phyloP scores from a whole-genome alignment of 2,888 invertebrate species.

The Lasius platythorax region DNA sequence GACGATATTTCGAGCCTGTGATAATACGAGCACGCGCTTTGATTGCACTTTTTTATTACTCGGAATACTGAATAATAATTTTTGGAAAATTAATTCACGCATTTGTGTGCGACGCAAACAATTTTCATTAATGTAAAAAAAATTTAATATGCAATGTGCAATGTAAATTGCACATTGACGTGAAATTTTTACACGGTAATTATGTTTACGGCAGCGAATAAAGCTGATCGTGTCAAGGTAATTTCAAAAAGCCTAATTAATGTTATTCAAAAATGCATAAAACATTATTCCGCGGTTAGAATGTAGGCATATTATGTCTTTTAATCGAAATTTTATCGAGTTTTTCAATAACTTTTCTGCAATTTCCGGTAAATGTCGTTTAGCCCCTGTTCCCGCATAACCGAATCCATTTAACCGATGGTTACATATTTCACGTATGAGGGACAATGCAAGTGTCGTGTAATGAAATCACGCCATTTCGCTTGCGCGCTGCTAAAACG shows the following conservation, averaged over 20 bases:
- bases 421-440: slow-evolving; percentile 31
- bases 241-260: slow-evolving; percentile 12
- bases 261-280: not conserved
- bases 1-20: not conserved
- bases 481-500: not conserved
- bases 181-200: slow-evolving; percentile 25
- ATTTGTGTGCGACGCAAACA: slow-evolving; percentile 1
- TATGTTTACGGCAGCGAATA: not conserved
- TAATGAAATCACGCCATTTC: slow-evolving; percentile 40
- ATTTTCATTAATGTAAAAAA: slow-evolving; percentile 37
- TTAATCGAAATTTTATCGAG: not conserved
- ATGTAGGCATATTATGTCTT: not conserved
- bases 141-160: slow-evolving; percentile 1
- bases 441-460: not conserved
- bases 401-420: not conserved
- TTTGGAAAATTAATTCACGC: slow-evolving; percentile 5
- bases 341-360: not conserved
- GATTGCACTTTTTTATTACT: not conserved
- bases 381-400: not conserved
- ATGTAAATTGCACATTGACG: slow-evolving; percentile 18
- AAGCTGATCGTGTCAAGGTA: slow-evolving; percentile 2
- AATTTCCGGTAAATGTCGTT: not conserved
- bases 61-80: slow-evolving; percentile 6
- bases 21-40: not conserved
- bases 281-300: not conserved